Percentiles rank a stretch among this genome's conserved stretches.
Evolutionary conservation across 2,888 invertebrate species (phyloP).

Genomic region (Alviniconcha strummeri): DNA sequence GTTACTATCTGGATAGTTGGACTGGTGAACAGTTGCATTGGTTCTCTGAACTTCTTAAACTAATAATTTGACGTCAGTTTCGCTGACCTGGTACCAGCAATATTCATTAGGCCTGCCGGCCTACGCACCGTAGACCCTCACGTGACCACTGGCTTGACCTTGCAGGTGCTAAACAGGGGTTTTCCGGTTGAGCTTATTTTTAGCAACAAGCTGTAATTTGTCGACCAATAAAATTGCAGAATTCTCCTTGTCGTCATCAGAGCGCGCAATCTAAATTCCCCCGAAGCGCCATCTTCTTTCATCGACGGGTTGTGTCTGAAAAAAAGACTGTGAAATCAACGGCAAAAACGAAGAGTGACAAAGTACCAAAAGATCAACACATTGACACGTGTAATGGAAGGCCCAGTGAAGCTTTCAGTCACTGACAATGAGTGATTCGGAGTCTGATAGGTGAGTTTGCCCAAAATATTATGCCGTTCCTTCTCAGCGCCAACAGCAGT

Average conservation of each 20-base stretch:
- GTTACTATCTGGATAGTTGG: no score
- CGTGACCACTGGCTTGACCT: no score
- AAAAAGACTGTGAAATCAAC: not conserved
- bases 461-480: not conserved
- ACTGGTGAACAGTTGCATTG: no score
- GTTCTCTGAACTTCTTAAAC: no score
- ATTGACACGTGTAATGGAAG: slow-evolving; percentile 40
- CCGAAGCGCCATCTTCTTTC: slow-evolving; percentile 27
- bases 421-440: slow-evolving; percentile 43
- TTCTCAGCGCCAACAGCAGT: slow-evolving; percentile 28
- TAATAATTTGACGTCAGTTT: no score
- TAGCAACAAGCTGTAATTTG: not conserved
- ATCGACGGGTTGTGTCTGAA: not conserved
- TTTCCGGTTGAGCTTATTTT: not conserved
- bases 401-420: slow-evolving; percentile 37
- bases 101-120: no score
- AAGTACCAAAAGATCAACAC: not conserved
- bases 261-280: slow-evolving; percentile 34
- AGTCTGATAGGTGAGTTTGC: slow-evolving; percentile 43
- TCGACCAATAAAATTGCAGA: slow-evolving; percentile 21
- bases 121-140: no score
- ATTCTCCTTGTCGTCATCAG: not conserved
- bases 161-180: no score
- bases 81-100: no score
- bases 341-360: not conserved